Base-by-base conservation (phyloP, 2,888 invertebrate species). In the Doris montereyensis region DNA sequence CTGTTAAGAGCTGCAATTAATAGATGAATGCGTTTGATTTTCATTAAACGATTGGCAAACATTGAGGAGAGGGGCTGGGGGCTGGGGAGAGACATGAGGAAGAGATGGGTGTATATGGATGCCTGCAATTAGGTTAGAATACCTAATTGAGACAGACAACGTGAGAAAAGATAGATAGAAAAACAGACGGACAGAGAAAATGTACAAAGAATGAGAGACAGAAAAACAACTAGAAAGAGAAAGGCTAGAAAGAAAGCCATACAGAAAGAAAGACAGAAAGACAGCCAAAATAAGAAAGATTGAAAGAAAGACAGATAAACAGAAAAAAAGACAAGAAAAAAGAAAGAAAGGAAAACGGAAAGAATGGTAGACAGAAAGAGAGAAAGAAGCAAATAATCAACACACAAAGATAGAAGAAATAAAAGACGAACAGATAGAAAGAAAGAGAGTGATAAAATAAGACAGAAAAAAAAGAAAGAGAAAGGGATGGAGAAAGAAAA, bases 201-300 rank as follows among this genome's bases (percentile, higher is more conserved):
- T 58, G 4, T n/a, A 73, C 5, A 73, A 3, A 73, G 73, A 73
- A 3, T 57, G 73, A 73, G 26, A 73, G 73, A 73, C 21, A 73
- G 73, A 73, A 13, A 75, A 32, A 75, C n/a, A 75, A 26, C 58
- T 13, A 75, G 75, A 75, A 5, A 75, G 75, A 75, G n/a, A 62
- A 62, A 30, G 41, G 30, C 28, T n/a, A 13, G 5, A 68, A 70
- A 52, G n/a, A 57, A 21, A 30, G n/a, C 41, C 34, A 76, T 52
- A 13, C 8, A 68, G 70, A 52, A 10, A 57, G 68, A 21, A 52
- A 30, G 3, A 68, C 10, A 41, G 30, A 35, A 28, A 68, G 30
- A 10, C 8, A 68, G n/a, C 21, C 17, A 35, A n/a, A 34, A 26
- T 35, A 21, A 34, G 34, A 34, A 21, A 21, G 34, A 34, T 10